Evolutionary conservation across 2,797 vertebrate genomes (phyloP).

Genomic region (Micrastur ruficollis): DNA sequence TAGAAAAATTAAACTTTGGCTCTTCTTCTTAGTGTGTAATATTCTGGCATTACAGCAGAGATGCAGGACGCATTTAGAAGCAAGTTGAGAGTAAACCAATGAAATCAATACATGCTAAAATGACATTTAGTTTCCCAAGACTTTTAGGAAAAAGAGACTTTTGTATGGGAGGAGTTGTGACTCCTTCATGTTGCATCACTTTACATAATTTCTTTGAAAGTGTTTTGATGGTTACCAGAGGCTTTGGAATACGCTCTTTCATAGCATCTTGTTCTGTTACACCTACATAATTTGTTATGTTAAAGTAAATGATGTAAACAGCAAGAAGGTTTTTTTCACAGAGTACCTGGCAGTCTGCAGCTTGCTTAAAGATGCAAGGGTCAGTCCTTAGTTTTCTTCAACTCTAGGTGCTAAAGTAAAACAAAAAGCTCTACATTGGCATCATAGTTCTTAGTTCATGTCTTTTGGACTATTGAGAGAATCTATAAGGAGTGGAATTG

Average conservation of each 20-base stretch:
- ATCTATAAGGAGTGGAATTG: accelerated
- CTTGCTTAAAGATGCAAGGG: background rate
- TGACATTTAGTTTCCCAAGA: background rate
- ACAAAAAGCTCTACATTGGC: background rate
- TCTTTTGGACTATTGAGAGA: background rate
- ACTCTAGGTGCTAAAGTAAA: background rate
- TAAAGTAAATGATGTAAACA: slow-evolving; percentile 1
- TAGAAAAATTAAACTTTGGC: background rate
- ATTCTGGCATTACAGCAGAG: background rate
- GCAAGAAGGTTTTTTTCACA: background rate
- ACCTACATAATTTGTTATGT: background rate
- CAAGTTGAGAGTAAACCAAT: background rate
- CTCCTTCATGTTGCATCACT: background rate
- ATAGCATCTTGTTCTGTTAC: slow-evolving; percentile 8
- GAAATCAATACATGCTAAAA: background rate
- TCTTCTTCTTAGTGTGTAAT: background rate
- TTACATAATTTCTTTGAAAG: background rate
- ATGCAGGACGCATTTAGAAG: background rate
- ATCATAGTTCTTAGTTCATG: background rate
- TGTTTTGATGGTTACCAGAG: slow-evolving; percentile 18
- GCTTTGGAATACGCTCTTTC: background rate
- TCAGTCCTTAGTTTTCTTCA: background rate
- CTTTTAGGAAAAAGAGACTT: background rate
- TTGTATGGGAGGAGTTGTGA: background rate
- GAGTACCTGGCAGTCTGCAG: background rate